These are phyloP conservation scores for Coturnix japonica DNA, from an alignment of 2,113 vertebrate genomes.

Conservation along the genomic window DNA sequence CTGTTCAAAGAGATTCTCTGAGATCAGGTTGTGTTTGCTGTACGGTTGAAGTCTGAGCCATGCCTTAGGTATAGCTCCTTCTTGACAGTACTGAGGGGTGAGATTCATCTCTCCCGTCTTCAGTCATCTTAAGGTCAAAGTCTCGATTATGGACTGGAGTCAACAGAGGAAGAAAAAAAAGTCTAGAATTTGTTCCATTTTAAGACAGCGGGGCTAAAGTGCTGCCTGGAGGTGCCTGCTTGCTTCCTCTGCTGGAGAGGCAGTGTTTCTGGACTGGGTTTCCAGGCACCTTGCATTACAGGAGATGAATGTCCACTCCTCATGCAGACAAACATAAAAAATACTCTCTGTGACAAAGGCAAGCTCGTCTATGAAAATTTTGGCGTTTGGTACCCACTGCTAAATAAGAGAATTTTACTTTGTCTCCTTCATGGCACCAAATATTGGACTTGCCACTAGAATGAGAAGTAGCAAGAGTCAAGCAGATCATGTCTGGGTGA, in stretches of 20 bases:
- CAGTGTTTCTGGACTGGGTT: neutral
- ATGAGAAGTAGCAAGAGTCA: neutral
- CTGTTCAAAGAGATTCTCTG: neutral
- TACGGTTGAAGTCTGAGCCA: neutral
- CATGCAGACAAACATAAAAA: neutral
- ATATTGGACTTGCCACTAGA: neutral
- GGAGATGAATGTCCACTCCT: neutral
- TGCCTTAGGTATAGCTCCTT: neutral
- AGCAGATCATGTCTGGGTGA: neutral
- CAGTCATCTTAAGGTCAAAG: neutral
- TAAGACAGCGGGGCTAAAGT: neutral
- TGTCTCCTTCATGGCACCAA: neutral
- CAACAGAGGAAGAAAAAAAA: neutral
- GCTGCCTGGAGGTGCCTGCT: neutral
- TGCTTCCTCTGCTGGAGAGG: neutral
- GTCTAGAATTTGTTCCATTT: neutral
- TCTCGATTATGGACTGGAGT: neutral
- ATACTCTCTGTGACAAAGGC: rapidly evolving
- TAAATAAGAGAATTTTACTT: neutral
- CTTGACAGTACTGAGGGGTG: neutral
- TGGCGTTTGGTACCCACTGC: neutral
- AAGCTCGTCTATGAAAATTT: neutral
- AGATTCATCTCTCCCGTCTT: neutral
- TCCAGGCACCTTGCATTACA: rapidly evolving
- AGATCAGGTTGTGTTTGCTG: neutral